Percentiles rank a stretch among this genome's conserved stretches.
Evolutionary conservation across 2,113 vertebrate species (phyloP).

Genomic region (Tupaia tana): DNA sequence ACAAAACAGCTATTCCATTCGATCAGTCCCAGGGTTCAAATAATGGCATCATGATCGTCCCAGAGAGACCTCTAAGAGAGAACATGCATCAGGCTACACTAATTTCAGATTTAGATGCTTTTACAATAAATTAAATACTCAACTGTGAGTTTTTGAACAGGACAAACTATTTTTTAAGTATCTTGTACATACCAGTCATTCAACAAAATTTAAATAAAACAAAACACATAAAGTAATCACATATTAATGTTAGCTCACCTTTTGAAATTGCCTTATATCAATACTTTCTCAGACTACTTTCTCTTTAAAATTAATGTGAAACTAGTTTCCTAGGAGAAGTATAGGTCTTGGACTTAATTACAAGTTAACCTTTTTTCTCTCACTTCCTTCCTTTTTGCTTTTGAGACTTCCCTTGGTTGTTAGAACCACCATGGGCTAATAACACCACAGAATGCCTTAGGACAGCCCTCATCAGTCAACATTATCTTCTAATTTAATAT

Average conservation of each 20-base stretch:
- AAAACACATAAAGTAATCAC: neutral
- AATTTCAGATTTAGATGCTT: neutral
- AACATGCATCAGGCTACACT: neutral
- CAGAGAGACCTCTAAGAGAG: neutral
- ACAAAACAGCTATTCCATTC: neutral
- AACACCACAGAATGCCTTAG: neutral
- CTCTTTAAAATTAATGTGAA: neutral
- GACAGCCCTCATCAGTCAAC: neutral
- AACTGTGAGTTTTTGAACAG: neutral
- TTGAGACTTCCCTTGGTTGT: neutral
- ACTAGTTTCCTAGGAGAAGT: neutral
- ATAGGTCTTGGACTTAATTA: neutral
- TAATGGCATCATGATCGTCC: neutral
- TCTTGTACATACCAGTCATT: neutral
- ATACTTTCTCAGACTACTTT: neutral
- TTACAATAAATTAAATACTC: neutral
- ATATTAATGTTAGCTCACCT: neutral
- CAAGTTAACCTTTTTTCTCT: neutral
- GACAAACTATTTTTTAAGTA: neutral
- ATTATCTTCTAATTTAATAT: neutral
- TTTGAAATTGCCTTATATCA: neutral
- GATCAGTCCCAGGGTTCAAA: neutral
- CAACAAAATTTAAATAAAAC: neutral
- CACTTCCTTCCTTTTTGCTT: neutral
- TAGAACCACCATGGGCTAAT: neutral